phyloP scores from a whole-genome alignment of 2,797 vertebrate genomes.

The Miichthys miiuy region DNA sequence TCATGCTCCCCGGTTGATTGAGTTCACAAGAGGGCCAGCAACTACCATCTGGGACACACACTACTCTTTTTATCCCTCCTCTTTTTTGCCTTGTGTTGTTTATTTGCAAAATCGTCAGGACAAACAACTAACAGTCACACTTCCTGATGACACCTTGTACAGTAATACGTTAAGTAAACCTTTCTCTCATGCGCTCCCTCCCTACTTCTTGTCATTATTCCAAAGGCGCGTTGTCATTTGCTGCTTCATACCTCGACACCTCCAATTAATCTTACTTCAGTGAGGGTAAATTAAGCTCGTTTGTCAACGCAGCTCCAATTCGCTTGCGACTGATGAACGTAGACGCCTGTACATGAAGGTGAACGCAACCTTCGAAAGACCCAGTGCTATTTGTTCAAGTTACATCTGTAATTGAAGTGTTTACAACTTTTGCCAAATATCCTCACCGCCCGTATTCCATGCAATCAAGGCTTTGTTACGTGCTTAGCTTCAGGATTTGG shows the following conservation, averaged over 20 bases:
- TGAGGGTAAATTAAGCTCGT: constrained; percentile 80
- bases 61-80: background rate
- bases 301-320: constrained; percentile 77
- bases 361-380: constrained; percentile 75
- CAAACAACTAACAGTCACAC: constrained; percentile 55
- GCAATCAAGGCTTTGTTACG: constrained; percentile 40
- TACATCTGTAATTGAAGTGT: constrained; percentile 76
- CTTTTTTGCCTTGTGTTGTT: constrained; percentile 23
- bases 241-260: constrained; percentile 83
- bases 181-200: constrained; percentile 47
- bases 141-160: constrained; percentile 57
- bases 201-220: constrained; percentile 77
- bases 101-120: constrained; percentile 54
- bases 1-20: constrained; percentile 73
- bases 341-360: constrained; percentile 77
- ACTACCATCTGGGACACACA: constrained; percentile 48
- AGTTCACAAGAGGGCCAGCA: constrained; percentile 76
- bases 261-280: constrained; percentile 85
- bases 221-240: constrained; percentile 81
- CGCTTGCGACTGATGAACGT: constrained; percentile 73
- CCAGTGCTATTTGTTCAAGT: constrained; percentile 64
- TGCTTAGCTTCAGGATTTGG: constrained; percentile 38
- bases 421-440: constrained; percentile 70
- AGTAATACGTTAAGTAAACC: constrained; percentile 60
- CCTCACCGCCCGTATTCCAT: constrained; percentile 31